Conservation (phyloP, 1,140 invertebrate genomes). For the Yoshiicerus persimilis region DNA sequence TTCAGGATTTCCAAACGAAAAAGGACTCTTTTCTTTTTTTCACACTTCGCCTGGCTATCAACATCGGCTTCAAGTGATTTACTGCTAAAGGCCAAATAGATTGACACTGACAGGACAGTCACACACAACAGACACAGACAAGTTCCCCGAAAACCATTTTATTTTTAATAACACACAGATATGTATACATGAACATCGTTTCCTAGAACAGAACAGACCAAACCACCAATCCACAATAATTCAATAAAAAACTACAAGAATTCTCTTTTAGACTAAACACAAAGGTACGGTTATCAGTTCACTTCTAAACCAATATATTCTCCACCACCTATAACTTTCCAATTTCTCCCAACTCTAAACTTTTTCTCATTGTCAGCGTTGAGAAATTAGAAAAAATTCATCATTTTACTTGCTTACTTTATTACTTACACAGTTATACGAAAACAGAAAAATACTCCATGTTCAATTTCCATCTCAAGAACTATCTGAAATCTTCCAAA, state of each 20-base stretch:
- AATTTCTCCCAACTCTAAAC: too few relatives aligned
- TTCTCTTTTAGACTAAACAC: neutral
- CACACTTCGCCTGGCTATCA: neutral
- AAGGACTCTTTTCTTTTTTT: neutral
- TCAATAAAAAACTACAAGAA: neutral
- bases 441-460: too few relatives aligned
- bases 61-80: neutral
- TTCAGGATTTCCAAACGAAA: neutral
- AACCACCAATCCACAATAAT: neutral
- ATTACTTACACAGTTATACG: too few relatives aligned
- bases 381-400: too few relatives aligned
- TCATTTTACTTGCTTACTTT: too few relatives aligned
- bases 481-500: too few relatives aligned
- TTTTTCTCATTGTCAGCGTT: too few relatives aligned
- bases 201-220: neutral
- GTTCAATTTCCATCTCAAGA: too few relatives aligned
- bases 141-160: neutral
- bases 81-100: conserved; percentile 7
- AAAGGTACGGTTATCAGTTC: neutral
- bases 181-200: neutral
- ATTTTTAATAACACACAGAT: neutral
- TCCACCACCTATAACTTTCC: too few relatives aligned
- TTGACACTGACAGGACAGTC: neutral
- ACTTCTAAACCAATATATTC: neutral
- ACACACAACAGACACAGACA: neutral